These are phyloP conservation scores for Eupsilia transversa DNA, from an alignment of 2,888 invertebrate species.

Conservation along the genomic window DNA sequence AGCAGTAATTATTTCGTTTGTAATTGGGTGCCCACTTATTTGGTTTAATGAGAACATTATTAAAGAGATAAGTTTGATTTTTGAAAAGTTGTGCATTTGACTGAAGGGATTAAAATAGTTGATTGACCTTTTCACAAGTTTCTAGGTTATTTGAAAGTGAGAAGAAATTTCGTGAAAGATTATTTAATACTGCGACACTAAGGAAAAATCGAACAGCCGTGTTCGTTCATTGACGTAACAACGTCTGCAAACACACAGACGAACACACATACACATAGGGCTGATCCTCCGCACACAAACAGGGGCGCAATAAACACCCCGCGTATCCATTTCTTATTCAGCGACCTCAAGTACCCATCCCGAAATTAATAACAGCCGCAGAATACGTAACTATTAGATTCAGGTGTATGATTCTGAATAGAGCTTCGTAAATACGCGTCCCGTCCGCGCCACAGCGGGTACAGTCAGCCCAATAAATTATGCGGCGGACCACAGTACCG, in stretches of 20 bases:
- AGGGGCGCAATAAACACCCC: constrained; percentile 53
- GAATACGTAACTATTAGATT: constrained; percentile 68
- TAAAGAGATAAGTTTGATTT: neutral
- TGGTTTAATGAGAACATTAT: neutral
- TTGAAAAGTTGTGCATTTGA: neutral
- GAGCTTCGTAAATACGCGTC: constrained; percentile 73
- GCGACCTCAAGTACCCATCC: constrained; percentile 58
- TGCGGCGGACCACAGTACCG: constrained; percentile 83
- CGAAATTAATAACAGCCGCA: constrained; percentile 64
- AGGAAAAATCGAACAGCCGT: constrained; percentile 21
- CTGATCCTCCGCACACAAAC: constrained; percentile 45
- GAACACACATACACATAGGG: constrained; percentile 21
- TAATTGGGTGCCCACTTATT: constrained; percentile 6
- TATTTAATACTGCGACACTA: constrained; percentile 23
- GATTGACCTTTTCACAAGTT: neutral
- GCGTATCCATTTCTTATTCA: constrained; percentile 64
- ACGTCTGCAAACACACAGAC: constrained; percentile 17
- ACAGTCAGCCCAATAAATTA: constrained; percentile 86
- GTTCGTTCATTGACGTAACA: constrained; percentile 26
- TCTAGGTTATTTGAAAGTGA: neutral
- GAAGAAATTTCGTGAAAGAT: neutral
- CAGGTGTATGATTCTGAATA: constrained; percentile 70
- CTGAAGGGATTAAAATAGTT: neutral
- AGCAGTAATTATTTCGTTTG: constrained; percentile 7
- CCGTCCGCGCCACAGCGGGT: constrained; percentile 74